These are phyloP conservation scores for Endotricha flammealis DNA, from an alignment of 2,888 invertebrate species.

Conservation along the genomic window DNA sequence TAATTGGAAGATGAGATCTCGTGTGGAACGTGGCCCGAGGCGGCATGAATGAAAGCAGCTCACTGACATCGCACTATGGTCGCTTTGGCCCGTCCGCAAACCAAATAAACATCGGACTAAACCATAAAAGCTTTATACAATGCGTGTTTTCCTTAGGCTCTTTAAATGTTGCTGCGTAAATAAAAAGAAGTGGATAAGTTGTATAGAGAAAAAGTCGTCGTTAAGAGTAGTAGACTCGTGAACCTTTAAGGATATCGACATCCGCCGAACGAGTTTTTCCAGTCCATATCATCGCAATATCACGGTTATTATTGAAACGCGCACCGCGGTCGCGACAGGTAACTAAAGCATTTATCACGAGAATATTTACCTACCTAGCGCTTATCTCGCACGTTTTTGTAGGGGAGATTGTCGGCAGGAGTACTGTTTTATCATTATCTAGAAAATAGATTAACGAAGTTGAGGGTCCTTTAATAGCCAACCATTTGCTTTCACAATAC, in stretches of 20 bases:
- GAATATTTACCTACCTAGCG: constrained; percentile 53
- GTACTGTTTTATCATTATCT: constrained; percentile 30
- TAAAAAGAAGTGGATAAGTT: constrained; percentile 31
- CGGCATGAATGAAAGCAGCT: constrained; percentile 77
- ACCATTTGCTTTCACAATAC: constrained; percentile 3
- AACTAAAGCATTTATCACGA: constrained; percentile 72
- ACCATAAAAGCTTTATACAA: constrained; percentile 29
- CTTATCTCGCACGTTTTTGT: constrained; percentile 45
- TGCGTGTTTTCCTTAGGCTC: constrained; percentile 21
- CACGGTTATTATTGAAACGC: constrained; percentile 77
- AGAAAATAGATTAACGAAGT: constrained; percentile 20
- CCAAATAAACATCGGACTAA: constrained; percentile 33
- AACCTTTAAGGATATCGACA: constrained; percentile 75
- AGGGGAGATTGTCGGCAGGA: constrained; percentile 40
- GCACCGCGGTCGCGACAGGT: constrained; percentile 73
- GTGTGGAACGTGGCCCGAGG: constrained; percentile 69
- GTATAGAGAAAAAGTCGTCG: constrained; percentile 17
- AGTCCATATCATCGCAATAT: constrained; percentile 78
- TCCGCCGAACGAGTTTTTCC: constrained; percentile 76
- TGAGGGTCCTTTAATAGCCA: constrained; percentile 11
- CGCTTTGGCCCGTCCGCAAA: constrained; percentile 35
- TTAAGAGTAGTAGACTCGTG: constrained; percentile 36
- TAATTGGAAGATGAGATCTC: constrained; percentile 77
- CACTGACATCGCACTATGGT: constrained; percentile 59
- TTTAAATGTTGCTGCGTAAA: not conserved